A percentile compares a stretch with the other conserved stretches of the same genome.
Conservation (phyloP, 2,888 invertebrate genomes). For the Cheilosia variabilis region DNA sequence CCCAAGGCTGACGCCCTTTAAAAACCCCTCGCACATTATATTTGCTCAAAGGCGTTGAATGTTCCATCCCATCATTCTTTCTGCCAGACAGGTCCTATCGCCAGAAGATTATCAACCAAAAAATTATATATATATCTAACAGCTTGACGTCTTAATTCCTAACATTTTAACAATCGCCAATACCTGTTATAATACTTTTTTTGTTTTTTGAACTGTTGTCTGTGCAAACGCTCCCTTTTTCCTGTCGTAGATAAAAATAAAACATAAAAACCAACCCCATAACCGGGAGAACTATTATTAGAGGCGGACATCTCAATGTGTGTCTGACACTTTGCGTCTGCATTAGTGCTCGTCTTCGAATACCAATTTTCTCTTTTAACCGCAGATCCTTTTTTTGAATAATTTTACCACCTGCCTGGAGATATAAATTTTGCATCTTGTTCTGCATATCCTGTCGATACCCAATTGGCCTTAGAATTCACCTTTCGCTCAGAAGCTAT, state of each 20-base stretch:
- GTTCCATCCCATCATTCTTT: conserved; percentile 59
- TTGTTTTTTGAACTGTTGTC: conserved; percentile 12
- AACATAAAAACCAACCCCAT: conserved; percentile 2
- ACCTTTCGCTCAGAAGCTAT: conserved; percentile 35
- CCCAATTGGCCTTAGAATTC: conserved; percentile 67
- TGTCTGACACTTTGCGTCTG: conserved; percentile 68
- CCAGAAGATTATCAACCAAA: conserved; percentile 46
- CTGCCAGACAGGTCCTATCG: conserved; percentile 49
- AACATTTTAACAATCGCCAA: conserved; percentile 57
- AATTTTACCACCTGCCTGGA: conserved; percentile 61
- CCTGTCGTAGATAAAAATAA: conserved; percentile 24
- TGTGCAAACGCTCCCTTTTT: conserved; percentile 40
- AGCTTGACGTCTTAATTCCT: conserved; percentile 74
- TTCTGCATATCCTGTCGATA: conserved; percentile 74
- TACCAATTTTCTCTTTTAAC: conserved; percentile 47
- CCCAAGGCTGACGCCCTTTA: conserved; percentile 54
- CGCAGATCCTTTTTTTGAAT: conserved; percentile 42
- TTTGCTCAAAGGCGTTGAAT: conserved; percentile 70
- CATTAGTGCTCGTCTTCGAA: conserved; percentile 3
- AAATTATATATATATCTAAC: conserved; percentile 31
- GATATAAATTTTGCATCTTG: conserved; percentile 71
- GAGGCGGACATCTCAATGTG: conserved; percentile 72
- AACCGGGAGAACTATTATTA: conserved; percentile 60
- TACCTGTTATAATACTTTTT: conserved; percentile 43
- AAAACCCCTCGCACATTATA: conserved; percentile 28